A percentile compares a stretch with the other conserved stretches of the same genome.
These are phyloP conservation scores for Xenopus petersii DNA, from an alignment of 2,797 vertebrate species.

Conservation along the genomic window DNA sequence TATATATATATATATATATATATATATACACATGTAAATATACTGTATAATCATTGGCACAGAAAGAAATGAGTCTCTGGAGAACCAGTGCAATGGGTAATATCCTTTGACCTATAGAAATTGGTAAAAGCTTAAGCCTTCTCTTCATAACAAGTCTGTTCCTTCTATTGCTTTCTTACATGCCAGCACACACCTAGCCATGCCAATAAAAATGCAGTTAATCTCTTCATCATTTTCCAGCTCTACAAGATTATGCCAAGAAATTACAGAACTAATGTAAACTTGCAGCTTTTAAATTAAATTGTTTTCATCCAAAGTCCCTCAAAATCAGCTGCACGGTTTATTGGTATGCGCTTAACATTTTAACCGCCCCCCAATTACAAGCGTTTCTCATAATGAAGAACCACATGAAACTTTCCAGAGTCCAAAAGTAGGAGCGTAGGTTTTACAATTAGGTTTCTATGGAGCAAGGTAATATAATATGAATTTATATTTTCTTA, in stretches of 20 bases:
- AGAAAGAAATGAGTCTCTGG: constrained; percentile 9
- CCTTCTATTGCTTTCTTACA: constrained; percentile 33
- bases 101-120: constrained; percentile 34
- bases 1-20: no score
- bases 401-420: constrained; percentile 46
- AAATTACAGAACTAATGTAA: constrained; percentile 45
- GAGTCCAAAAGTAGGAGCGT: constrained; percentile 26
- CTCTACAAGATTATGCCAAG: constrained; percentile 42
- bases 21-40: no score
- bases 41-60: background rate
- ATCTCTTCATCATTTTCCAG: constrained; percentile 46
- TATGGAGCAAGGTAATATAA: constrained; percentile 35
- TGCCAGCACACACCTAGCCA: constrained; percentile 40
- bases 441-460: constrained; percentile 31
- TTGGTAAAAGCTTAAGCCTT: constrained; percentile 43
- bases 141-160: constrained; percentile 39
- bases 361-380: constrained; percentile 41
- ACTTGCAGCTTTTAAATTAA: constrained; percentile 46
- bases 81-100: constrained; percentile 15
- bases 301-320: constrained; percentile 41
- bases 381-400: constrained; percentile 38
- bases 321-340: constrained; percentile 46
- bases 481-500: constrained; percentile 35
- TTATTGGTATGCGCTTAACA: constrained; percentile 43
- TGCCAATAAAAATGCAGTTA: constrained; percentile 47